Evolutionary conservation across 2,797 vertebrate genomes (phyloP).

Genomic region (Gallirallus australis): DNA sequence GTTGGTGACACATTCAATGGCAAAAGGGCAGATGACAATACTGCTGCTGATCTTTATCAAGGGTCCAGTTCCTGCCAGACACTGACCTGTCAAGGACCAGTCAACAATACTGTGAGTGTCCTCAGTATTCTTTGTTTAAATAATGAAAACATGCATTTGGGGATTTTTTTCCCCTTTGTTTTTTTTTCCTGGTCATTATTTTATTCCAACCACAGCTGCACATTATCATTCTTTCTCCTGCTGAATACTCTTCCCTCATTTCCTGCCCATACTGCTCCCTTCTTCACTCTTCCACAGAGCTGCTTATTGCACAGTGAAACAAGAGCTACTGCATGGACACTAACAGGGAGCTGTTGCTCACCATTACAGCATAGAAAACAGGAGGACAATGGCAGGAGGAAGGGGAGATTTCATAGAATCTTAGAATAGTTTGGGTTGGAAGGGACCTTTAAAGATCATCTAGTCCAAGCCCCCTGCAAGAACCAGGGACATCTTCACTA

Average conservation of each 20-base stretch:
- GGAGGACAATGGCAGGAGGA: background rate
- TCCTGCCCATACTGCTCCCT: background rate
- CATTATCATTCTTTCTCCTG: constrained; percentile 28
- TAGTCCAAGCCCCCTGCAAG: too few species aligned
- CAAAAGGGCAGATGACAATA: background rate
- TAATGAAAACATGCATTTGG: background rate
- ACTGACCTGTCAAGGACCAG: background rate
- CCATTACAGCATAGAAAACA: background rate
- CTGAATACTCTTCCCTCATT: background rate
- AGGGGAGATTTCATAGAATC: background rate
- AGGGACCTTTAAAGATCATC: too few species aligned
- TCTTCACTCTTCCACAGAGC: background rate
- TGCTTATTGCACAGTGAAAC: background rate
- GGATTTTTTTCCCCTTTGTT: fast-evolving
- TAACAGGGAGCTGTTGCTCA: fast-evolving
- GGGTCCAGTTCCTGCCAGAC: background rate
- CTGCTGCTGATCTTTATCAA: background rate
- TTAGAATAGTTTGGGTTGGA: too few species aligned
- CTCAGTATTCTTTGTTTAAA: background rate
- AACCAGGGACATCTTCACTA: too few species aligned
- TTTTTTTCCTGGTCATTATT: background rate
- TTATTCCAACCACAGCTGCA: constrained; percentile 8
- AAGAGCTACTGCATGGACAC: background rate
- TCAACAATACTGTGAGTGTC: background rate
- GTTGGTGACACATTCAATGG: background rate